phyloP scores from a whole-genome alignment of 2,113 vertebrate genomes.

The Leptobrachium leishanense region DNA sequence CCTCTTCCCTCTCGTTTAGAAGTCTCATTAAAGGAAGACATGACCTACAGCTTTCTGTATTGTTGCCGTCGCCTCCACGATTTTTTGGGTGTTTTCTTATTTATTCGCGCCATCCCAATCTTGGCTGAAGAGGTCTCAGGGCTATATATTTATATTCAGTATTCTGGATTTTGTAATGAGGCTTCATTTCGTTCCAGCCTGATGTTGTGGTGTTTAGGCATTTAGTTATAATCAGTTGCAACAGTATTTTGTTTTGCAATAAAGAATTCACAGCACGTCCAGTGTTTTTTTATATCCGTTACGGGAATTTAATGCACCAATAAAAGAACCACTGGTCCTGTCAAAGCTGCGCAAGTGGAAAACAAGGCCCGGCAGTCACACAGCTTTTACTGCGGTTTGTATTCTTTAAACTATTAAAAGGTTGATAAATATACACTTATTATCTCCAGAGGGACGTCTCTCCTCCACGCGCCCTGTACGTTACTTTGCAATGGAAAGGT shows the following conservation, averaged over 20 bases:
- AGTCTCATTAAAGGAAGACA: background rate
- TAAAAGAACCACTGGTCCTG: background rate
- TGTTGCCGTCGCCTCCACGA: background rate
- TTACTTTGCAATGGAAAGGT: background rate
- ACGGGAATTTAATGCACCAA: slow-evolving; percentile 25
- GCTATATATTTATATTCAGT: background rate
- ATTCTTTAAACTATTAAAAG: slow-evolving; percentile 1
- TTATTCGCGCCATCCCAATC: background rate
- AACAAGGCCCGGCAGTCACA: background rate
- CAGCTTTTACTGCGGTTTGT: slow-evolving; percentile 8
- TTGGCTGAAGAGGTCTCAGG: too few species aligned
- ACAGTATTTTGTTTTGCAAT: slow-evolving; percentile 26
- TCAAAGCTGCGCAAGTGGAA: slow-evolving; percentile 3
- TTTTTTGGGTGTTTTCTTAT: background rate
- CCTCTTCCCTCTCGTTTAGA: background rate
- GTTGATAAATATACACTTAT: background rate
- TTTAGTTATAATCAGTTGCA: slow-evolving; percentile 7
- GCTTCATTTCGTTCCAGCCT: background rate
- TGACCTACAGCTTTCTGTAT: background rate
- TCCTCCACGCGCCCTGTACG: background rate
- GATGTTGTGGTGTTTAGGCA: slow-evolving; percentile 28
- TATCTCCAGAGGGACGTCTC: background rate
- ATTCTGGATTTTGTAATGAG: background rate
- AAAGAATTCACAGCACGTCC: slow-evolving; percentile 33
- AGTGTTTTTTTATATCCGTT: slow-evolving; percentile 21